Evolutionary conservation across 23 tunicate species (phyloP).

Genomic region (Oikopleura dioica): DNA sequence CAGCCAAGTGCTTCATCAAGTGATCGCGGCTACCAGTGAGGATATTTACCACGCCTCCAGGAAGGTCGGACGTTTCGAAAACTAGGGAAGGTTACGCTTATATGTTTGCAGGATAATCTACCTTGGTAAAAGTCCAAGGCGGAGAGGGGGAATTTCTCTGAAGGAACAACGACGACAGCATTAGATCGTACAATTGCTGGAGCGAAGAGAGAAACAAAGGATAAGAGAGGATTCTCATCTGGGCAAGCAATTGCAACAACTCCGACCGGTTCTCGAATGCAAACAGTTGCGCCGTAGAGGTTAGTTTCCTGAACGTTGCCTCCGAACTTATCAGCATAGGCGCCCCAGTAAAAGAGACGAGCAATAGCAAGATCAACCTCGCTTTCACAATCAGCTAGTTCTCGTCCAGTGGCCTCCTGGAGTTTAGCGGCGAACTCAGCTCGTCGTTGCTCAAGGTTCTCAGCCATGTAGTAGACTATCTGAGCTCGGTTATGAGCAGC

Average conservation of each 20-base stretch:
- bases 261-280: slow-evolving; percentile 73
- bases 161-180: slow-evolving; percentile 58
- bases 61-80: slow-evolving; percentile 85
- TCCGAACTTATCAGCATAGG: slow-evolving; percentile 85
- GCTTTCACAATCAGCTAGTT: slow-evolving; percentile 12
- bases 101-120: background rate
- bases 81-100: too few species aligned
- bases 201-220: slow-evolving; percentile 69
- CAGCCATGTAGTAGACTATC: slow-evolving; percentile 90
- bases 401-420: slow-evolving; percentile 29
- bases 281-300: slow-evolving; percentile 71
- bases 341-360: slow-evolving; percentile 84
- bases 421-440: slow-evolving; percentile 37
- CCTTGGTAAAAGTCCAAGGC: slow-evolving; percentile 79
- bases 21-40: slow-evolving; percentile 71
- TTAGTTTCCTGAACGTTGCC: slow-evolving; percentile 84
- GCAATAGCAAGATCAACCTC: slow-evolving; percentile 69
- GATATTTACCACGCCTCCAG: slow-evolving; percentile 76
- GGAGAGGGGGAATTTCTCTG: slow-evolving; percentile 62
- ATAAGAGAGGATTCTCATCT: slow-evolving; percentile 45
- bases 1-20: slow-evolving; percentile 46
- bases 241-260: slow-evolving; percentile 96
- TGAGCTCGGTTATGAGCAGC: slow-evolving; percentile 91
- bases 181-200: slow-evolving; percentile 68
- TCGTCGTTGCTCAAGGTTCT: slow-evolving; percentile 55